Percentiles rank a stretch among this genome's conserved stretches.
Conservation (phyloP, 2,797 vertebrate species). For the Pyrocephalus nanus region DNA sequence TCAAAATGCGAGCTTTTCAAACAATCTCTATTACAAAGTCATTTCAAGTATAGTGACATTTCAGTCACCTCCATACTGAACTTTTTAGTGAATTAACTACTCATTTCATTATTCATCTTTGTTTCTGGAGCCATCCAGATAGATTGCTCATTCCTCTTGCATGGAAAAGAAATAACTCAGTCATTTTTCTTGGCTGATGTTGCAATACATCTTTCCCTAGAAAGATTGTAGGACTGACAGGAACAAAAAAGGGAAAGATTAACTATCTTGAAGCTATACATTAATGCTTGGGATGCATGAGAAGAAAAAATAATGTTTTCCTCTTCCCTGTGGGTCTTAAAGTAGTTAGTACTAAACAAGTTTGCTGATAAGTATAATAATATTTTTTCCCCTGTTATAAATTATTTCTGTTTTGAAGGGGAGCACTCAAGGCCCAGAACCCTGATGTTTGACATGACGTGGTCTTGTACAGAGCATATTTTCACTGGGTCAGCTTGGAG, state of each 20-base stretch:
- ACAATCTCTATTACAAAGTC: neutral
- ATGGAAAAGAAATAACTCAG: constrained; percentile 33
- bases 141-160: constrained; percentile 36
- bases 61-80: neutral
- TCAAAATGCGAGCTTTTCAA: neutral
- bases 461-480: neutral
- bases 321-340: neutral
- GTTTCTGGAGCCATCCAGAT: neutral
- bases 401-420: neutral
- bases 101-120: constrained; percentile 46
- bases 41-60: constrained; percentile 12
- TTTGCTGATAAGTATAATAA: neutral
- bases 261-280: neutral
- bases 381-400: neutral
- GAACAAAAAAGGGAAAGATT: constrained; percentile 34
- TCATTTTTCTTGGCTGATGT: constrained; percentile 58
- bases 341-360: neutral
- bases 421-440: neutral
- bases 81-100: constrained; percentile 28
- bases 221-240: constrained; percentile 5
- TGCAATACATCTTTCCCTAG: constrained; percentile 50
- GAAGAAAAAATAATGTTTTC: constrained; percentile 8
- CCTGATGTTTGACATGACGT: neutral
- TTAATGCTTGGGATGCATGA: neutral
- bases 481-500: neutral